Conservation (phyloP, 2,797 vertebrate species). For the Cuculus canorus region DNA sequence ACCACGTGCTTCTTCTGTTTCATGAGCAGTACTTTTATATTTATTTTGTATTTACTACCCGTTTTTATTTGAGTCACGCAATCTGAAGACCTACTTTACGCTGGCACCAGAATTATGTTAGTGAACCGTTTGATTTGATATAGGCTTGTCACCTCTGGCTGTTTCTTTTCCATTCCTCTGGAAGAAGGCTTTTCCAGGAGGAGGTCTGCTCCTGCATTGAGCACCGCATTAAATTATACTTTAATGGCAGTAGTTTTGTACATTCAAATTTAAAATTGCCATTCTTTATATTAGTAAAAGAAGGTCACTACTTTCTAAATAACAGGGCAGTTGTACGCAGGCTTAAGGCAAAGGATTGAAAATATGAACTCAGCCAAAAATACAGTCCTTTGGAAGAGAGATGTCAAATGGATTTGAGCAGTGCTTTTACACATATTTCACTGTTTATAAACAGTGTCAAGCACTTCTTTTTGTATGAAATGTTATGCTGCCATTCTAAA, state of each 20-base stretch:
- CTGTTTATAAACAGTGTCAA: slow-evolving; percentile 41
- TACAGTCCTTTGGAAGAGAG: not conserved
- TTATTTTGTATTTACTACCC: slow-evolving; percentile 6
- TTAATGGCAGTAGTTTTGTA: not conserved
- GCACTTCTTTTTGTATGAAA: not conserved
- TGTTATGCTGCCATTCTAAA: not conserved
- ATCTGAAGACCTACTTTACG: not conserved
- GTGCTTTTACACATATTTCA: slow-evolving; percentile 33
- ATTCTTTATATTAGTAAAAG: slow-evolving; percentile 1
- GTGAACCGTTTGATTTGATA: not conserved
- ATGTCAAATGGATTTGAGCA: slow-evolving; percentile 28
- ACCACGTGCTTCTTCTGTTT: not conserved
- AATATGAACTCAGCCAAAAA: not conserved
- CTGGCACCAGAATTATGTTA: not conserved
- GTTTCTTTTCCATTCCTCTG: not conserved
- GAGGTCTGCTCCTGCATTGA: not conserved
- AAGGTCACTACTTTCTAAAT: slow-evolving; percentile 20
- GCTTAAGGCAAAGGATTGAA: slow-evolving; percentile 11
- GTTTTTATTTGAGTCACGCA: not conserved
- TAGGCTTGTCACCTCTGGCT: not conserved
- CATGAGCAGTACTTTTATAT: not conserved
- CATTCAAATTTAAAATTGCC: slow-evolving; percentile 28
- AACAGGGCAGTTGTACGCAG: not conserved
- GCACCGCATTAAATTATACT: slow-evolving; percentile 10
- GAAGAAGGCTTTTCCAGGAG: not conserved